phyloP scores from a whole-genome alignment of 1,140 invertebrate species.

The Armadillidium nasatum region DNA sequence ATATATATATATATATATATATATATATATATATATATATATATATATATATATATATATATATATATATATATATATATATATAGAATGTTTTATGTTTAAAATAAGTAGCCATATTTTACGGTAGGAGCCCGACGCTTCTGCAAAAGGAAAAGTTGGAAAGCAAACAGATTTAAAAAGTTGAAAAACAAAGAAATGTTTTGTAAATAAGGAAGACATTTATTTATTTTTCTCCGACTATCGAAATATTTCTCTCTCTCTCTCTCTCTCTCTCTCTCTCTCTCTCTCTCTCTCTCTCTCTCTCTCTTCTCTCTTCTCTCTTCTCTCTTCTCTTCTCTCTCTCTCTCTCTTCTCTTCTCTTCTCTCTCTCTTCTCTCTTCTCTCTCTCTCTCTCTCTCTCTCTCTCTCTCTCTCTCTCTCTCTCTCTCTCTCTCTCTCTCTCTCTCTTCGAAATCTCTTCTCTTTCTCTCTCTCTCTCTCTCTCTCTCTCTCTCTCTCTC shows the following conservation, averaged over 20 bases:
- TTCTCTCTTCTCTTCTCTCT: too few relatives aligned
- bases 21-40: not conserved
- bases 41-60: not conserved
- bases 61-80: not conserved
- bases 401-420: too few relatives aligned
- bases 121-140: not conserved
- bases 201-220: not conserved
- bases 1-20: too few relatives aligned
- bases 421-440: conserved; percentile 28
- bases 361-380: too few relatives aligned
- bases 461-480: too few relatives aligned
- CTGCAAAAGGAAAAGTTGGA: not conserved
- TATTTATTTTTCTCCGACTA: conserved; percentile 13
- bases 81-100: too few relatives aligned
- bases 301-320: too few relatives aligned
- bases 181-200: conserved; percentile 2
- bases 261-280: conserved; percentile 28
- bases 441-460: conserved; percentile 20
- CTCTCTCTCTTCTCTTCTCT: conserved; percentile 10
- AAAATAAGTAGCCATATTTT: too few relatives aligned
- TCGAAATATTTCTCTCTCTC: too few relatives aligned
- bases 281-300: not conserved
- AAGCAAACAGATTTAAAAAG: not conserved
- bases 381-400: too few relatives aligned
- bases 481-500: too few relatives aligned